Base-by-base conservation (phyloP, 2,797 vertebrate species). In the Caiman crocodilus region DNA sequence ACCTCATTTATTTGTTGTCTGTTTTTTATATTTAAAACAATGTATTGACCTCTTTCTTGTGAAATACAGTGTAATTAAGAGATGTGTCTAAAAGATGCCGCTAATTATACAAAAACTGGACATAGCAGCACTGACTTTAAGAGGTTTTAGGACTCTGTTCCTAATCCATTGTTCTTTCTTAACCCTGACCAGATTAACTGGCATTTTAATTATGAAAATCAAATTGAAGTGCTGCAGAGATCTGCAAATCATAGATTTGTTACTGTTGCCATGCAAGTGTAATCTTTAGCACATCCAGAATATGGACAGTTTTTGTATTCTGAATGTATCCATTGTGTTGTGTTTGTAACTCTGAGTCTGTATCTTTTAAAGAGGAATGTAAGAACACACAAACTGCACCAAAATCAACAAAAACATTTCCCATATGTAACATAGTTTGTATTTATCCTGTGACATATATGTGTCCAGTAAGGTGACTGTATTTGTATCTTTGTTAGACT, bases 151-250 rank as follows among this genome's bases (percentile, higher is more conserved):
- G n/a, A n/a, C n/a, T 71, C 42, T 77, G 7, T 71, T 75, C 79
- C 82, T 77, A 81, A 71, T 82, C 42, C 2, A 82, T 84, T 93
- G 59, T 88, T 12, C 14, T 90, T 82, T 82, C 21, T 82, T 82
- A n/a, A 71, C 32, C 85, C 57, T 58, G 67, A 13, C 42, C 79
- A 30, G 13, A 60, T 94, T 88, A 82, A 89, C 7, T 8, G 12
- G 11, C 90, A 13, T 88, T 82, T 88, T 89, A 13, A 13, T 83
- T 91, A 92, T 86, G 59, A 92, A 50, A 94, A 82, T 23, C 28
- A 73, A 83, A 16, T 21, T 78, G 1, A 65, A 91, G 57, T 10
- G 76, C 25, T n/a, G 26, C 59, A 57, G 85, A 90, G 73, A 13
- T 2, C 4, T 35, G 2, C 71, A 74, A 23, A 69, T 69, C 20